A percentile compares a stretch with the other conserved stretches of the same genome.
phyloP scores from a whole-genome alignment of 2,113 vertebrate species.

The Varanus komodoensis region DNA sequence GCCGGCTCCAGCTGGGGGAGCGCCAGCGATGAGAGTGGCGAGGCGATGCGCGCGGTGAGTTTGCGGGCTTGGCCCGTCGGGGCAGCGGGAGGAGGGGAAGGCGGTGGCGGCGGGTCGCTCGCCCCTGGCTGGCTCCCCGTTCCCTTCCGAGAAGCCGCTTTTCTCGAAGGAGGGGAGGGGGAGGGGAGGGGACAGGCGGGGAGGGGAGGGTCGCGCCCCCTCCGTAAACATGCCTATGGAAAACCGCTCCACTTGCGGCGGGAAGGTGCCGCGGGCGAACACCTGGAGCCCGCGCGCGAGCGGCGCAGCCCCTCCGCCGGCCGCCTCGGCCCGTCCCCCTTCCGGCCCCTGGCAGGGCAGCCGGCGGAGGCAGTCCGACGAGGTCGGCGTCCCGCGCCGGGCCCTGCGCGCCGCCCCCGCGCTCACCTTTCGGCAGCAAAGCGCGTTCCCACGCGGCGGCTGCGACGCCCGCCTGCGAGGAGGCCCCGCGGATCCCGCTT shows the following conservation, averaged over 20 bases:
- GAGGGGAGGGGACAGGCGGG: too few relatives aligned
- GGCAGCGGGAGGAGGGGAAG: conserved; percentile 16
- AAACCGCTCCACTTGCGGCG: neutral
- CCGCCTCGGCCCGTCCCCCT: neutral
- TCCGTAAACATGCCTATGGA: neutral
- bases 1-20: neutral
- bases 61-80: conserved; percentile 41
- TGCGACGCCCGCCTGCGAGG: neutral
- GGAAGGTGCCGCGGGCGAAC: neutral
- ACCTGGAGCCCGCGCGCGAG: neutral
- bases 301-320: neutral
- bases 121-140: conserved; percentile 31
- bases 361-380: neutral
- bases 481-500: neutral
- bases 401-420: neutral
- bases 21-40: neutral
- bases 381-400: too few relatives aligned
- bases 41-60: conserved; percentile 64
- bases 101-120: neutral
- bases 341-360: neutral
- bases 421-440: neutral
- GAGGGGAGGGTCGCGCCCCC: neutral
- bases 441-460: neutral
- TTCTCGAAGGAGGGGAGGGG: neutral
- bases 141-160: conserved; percentile 60